These are phyloP conservation scores for Spodoptera frugiperda DNA, from an alignment of 1,140 invertebrate genomes.

Conservation along the genomic window DNA sequence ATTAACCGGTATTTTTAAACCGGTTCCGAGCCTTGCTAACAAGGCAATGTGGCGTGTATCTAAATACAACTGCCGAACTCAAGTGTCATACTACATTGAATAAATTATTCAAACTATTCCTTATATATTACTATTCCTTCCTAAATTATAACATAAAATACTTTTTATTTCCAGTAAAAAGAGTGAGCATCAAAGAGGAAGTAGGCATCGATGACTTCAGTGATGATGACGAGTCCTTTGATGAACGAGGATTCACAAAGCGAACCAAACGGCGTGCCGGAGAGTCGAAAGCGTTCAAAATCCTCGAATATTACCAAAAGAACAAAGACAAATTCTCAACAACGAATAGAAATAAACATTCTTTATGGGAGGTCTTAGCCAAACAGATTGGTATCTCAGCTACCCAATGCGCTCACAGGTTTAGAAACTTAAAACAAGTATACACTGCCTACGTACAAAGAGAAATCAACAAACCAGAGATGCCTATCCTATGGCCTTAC, in stretches of 20 bases:
- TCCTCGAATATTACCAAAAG: slow-evolving; percentile 77
- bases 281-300: slow-evolving; percentile 74
- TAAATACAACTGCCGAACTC: too few relatives aligned
- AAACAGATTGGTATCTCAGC: slow-evolving; percentile 70
- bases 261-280: slow-evolving; percentile 64
- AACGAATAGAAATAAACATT: slow-evolving; percentile 65
- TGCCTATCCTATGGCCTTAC: slow-evolving; percentile 80
- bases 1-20: too few relatives aligned
- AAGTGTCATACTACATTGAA: too few relatives aligned
- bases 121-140: too few relatives aligned
- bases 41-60: too few relatives aligned
- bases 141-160: slow-evolving; percentile 33
- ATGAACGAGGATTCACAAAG: slow-evolving; percentile 70
- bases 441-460: slow-evolving; percentile 75
- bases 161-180: slow-evolving; percentile 69
- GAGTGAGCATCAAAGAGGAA: slow-evolving; percentile 63
- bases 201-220: slow-evolving; percentile 57
- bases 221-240: slow-evolving; percentile 70
- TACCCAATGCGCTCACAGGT: slow-evolving; percentile 74
- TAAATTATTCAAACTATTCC: too few relatives aligned
- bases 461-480: slow-evolving; percentile 77
- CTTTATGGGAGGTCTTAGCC: slow-evolving; percentile 70
- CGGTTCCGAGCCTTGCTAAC: too few relatives aligned
- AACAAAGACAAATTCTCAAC: slow-evolving; percentile 77
- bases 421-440: slow-evolving; percentile 78